A percentile compares a stretch with the other conserved stretches of the same genome.
Evolutionary conservation across 1,140 invertebrate species (phyloP).

Genomic region (Battus philenor): DNA sequence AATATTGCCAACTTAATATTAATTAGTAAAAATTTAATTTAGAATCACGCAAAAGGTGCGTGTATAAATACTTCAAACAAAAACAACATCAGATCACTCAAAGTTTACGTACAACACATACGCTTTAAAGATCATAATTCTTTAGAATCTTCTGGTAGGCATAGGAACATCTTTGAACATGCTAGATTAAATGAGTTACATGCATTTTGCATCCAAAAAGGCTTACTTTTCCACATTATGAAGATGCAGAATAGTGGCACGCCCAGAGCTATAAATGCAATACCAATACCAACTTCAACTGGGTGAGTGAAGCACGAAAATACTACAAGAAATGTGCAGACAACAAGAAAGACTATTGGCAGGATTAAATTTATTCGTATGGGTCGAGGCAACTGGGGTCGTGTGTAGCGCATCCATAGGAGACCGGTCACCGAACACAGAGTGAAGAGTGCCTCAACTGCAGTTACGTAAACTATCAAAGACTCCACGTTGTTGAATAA

Average conservation of each 20-base stretch:
- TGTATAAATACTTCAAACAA: conserved; percentile 7
- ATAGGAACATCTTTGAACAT: conserved; percentile 86
- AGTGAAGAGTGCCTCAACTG: conserved; percentile 96
- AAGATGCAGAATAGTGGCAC: conserved; percentile 93
- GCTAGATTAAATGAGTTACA: conserved; percentile 80
- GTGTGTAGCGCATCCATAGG: conserved; percentile 89
- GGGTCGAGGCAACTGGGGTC: conserved; percentile 84
- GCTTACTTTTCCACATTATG: conserved; percentile 89
- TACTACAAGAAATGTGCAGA: conserved; percentile 91
- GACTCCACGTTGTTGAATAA: conserved; percentile 90
- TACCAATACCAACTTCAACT: conserved; percentile 88
- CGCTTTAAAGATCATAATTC: conserved; percentile 55
- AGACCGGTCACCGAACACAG: conserved; percentile 90
- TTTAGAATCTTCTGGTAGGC: conserved; percentile 80
- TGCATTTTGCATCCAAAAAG: conserved; percentile 73
- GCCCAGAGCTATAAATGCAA: conserved; percentile 85
- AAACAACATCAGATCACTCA: conserved; percentile 5
- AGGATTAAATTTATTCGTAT: conserved; percentile 85
- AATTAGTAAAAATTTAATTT: conserved; percentile 18
- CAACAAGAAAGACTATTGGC: conserved; percentile 89
- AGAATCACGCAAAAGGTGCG: conserved; percentile 7
- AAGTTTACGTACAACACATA: conserved; percentile 1
- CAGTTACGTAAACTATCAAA: conserved; percentile 95
- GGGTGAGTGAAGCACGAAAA: conserved; percentile 86
- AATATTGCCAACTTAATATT: conserved; percentile 27